These are phyloP conservation scores for Agonopterix alstromeriana DNA, from an alignment of 2,888 invertebrate genomes.

Conservation along the genomic window DNA sequence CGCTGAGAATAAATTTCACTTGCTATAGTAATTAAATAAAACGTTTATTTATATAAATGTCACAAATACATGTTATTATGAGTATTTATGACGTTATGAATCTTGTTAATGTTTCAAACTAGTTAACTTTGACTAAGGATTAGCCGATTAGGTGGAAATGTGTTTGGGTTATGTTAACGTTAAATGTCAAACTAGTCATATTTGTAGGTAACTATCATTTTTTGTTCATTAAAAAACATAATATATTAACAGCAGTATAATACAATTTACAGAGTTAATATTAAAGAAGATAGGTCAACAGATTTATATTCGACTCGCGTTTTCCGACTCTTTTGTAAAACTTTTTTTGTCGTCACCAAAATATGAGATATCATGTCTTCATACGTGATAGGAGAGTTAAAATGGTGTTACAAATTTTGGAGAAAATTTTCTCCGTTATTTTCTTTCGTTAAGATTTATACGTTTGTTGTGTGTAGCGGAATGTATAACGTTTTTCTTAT, in stretches of 20 bases:
- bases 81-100: neutral
- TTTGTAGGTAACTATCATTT: too few relatives aligned
- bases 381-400: slow-evolving; percentile 34
- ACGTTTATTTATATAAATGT: neutral
- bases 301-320: slow-evolving; percentile 20
- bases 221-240: too few relatives aligned
- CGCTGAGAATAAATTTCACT: neutral
- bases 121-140: too few relatives aligned
- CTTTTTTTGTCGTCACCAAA: slow-evolving; percentile 38
- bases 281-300: too few relatives aligned
- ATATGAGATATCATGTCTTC: slow-evolving; percentile 35
- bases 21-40: too few relatives aligned
- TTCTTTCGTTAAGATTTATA: slow-evolving; percentile 15
- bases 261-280: too few relatives aligned
- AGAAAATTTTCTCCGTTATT: slow-evolving; percentile 25
- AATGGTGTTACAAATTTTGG: slow-evolving; percentile 13
- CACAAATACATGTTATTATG: neutral
- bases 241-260: too few relatives aligned
- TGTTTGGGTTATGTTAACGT: too few relatives aligned
- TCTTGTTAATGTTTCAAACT: neutral
- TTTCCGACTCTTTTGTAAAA: slow-evolving; percentile 29
- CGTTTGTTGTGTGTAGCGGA: neutral
- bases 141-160: too few relatives aligned
- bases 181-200: too few relatives aligned
- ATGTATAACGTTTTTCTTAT: too few relatives aligned